phyloP scores from a whole-genome alignment of 1,140 invertebrate genomes.

The Diprion similis region DNA sequence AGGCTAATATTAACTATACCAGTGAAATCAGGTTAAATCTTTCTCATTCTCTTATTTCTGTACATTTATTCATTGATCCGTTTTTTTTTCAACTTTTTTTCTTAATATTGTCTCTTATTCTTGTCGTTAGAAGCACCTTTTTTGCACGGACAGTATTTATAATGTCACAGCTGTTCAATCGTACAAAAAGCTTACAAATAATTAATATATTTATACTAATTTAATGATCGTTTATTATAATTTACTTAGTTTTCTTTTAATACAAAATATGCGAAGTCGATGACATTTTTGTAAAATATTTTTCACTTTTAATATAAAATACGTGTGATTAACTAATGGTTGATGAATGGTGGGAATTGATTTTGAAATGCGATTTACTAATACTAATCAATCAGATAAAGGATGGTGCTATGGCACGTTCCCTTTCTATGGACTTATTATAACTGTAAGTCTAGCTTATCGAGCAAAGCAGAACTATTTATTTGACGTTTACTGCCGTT shows the following conservation, averaged over 20 bases:
- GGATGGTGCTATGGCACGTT: conserved; percentile 42
- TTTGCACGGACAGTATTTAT: conserved; percentile 17
- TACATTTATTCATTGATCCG: neutral
- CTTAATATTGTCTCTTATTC: neutral
- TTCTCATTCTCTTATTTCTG: no score
- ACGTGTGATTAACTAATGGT: conserved; percentile 23
- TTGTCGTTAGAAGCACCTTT: neutral
- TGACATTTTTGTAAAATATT: conserved; percentile 25
- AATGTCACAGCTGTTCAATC: conserved; percentile 38
- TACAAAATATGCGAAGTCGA: conserved; percentile 15
- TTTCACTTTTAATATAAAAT: conserved; percentile 29
- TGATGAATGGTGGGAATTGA: conserved; percentile 27
- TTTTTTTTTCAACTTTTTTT: neutral
- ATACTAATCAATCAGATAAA: conserved; percentile 26
- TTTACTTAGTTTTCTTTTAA: conserved; percentile 25
- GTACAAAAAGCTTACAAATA: conserved; percentile 51
- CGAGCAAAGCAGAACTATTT: neutral
- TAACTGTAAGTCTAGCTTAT: conserved; percentile 9
- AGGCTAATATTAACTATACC: no score
- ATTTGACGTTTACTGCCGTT: neutral
- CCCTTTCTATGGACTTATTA: conserved; percentile 23
- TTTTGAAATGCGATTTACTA: conserved; percentile 25
- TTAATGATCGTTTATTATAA: conserved; percentile 20
- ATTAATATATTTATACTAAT: conserved; percentile 35
- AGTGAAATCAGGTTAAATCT: no score